Evolutionary conservation across 2,888 invertebrate genomes (phyloP).

Genomic region (Uropetala carovei): DNA sequence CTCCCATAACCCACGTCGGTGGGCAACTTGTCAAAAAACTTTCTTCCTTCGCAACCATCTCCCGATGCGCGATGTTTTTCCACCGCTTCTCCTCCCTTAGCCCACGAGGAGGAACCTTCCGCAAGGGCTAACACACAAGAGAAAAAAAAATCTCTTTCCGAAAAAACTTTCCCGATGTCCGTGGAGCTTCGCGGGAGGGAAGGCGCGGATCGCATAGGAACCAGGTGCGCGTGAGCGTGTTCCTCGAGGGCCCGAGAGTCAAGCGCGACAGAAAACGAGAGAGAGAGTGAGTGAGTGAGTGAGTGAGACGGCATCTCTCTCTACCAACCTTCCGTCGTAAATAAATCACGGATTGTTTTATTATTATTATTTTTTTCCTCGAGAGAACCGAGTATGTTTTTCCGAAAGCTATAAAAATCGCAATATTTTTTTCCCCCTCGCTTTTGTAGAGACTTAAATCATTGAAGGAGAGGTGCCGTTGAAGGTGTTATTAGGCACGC

Average conservation of each 20-base stretch:
- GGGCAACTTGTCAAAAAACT: neutral
- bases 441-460: too few species aligned
- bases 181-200: neutral
- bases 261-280: too few species aligned
- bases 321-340: neutral
- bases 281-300: too few species aligned
- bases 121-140: neutral
- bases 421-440: too few species aligned
- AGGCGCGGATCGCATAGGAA: neutral
- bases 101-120: neutral
- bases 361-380: neutral
- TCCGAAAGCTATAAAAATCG: neutral
- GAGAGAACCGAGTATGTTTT: neutral
- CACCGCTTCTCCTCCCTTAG: neutral
- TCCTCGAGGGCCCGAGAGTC: neutral
- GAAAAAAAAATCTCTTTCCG: neutral
- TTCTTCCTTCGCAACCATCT: conserved; percentile 9
- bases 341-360: conserved; percentile 5
- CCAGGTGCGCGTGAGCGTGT: neutral
- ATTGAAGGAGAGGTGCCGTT: too few species aligned
- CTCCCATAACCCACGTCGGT: conserved; percentile 1
- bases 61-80: neutral
- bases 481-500: too few species aligned
- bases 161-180: neutral
- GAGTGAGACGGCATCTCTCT: too few species aligned